These are phyloP conservation scores for Drosophila setifemur DNA, from an alignment of 1,140 invertebrate species.

Conservation along the genomic window DNA sequence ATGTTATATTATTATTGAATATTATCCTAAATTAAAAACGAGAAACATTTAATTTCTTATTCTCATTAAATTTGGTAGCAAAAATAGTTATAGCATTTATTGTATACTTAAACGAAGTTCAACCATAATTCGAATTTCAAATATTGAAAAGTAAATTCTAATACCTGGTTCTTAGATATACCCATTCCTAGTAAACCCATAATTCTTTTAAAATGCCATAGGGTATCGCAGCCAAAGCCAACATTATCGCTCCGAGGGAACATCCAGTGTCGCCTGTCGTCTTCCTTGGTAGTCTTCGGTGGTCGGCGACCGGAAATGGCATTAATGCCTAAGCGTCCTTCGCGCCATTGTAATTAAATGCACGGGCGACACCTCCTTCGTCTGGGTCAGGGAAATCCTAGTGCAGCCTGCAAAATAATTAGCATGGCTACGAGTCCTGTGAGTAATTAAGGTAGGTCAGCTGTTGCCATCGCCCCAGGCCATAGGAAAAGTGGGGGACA, in stretches of 20 bases:
- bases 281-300: constrained; percentile 2
- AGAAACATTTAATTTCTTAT: no score
- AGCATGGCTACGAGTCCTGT: constrained; percentile 60
- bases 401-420: constrained; percentile 69
- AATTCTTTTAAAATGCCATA: no score
- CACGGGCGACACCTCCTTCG: constrained; percentile 17
- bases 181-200: no score
- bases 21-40: no score
- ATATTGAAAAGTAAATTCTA: no score
- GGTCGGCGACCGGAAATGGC: constrained; percentile 63
- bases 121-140: no score
- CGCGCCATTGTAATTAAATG: constrained; percentile 71
- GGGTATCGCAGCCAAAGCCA: neutral
- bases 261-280: constrained; percentile 17
- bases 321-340: constrained; percentile 62
- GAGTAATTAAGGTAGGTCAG: constrained; percentile 78
- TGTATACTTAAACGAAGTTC: no score
- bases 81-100: no score
- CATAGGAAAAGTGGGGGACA: neutral
- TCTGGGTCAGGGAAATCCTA: constrained; percentile 4
- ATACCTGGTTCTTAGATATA: no score
- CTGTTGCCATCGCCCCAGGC: constrained; percentile 43
- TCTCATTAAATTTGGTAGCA: no score
- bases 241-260: neutral
- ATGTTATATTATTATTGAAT: no score